Evolutionary conservation across 2,888 invertebrate species (phyloP).

Genomic region (Machimus atricapillus): DNA sequence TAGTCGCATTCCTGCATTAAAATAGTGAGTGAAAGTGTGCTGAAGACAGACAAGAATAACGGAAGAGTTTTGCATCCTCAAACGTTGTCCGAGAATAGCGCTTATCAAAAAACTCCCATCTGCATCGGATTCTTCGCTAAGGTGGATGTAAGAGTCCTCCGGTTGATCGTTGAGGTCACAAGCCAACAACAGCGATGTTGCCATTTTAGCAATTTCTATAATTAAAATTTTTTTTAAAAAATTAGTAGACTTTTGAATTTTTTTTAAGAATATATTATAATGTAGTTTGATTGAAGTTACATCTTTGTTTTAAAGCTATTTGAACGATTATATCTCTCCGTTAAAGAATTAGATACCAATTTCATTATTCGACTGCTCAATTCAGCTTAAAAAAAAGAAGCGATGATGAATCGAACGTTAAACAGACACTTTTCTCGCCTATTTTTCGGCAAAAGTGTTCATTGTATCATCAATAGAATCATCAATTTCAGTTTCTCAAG

Average conservation of each 20-base stretch:
- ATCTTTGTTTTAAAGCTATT: too few species aligned
- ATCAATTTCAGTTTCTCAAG: too few species aligned
- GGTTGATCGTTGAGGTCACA: conserved; percentile 71
- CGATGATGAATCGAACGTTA: too few species aligned
- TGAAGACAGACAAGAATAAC: conserved; percentile 73
- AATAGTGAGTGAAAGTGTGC: conserved; percentile 75
- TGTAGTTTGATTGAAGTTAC: too few species aligned
- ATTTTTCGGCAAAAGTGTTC: too few species aligned
- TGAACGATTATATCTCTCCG: too few species aligned
- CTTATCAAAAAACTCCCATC: conserved; percentile 78
- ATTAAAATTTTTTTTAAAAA: background rate
- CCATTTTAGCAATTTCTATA: conserved; percentile 62
- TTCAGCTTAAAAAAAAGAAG: too few species aligned
- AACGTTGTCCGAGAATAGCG: conserved; percentile 70
- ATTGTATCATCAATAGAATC: too few species aligned
- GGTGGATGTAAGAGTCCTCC: conserved; percentile 66
- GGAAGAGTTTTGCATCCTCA: conserved; percentile 67
- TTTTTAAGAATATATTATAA: background rate
- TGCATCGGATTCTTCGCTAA: conserved; percentile 74
- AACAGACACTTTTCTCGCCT: too few species aligned
- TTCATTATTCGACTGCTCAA: too few species aligned
- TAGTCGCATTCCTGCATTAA: conserved; percentile 75
- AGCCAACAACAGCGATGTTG: conserved; percentile 69
- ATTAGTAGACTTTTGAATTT: background rate
- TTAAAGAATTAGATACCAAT: too few species aligned